phyloP scores from a whole-genome alignment of 2,113 vertebrate genomes.

The Rhinoderma darwinii region DNA sequence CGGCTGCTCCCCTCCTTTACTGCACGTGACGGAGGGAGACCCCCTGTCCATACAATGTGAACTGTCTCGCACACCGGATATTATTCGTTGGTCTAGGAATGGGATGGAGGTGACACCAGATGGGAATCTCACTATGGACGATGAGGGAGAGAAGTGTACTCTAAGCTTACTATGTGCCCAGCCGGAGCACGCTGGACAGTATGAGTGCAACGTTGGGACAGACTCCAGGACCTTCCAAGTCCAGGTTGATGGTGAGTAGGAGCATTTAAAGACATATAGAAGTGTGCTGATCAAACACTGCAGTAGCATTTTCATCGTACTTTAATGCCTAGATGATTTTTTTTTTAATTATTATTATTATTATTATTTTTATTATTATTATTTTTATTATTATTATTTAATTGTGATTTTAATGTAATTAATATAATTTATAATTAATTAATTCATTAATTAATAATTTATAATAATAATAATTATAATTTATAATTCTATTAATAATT shows the following conservation, averaged over 20 bases:
- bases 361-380: background rate
- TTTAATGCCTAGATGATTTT: background rate
- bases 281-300: background rate
- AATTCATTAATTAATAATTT: too few relatives aligned
- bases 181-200: slow-evolving; percentile 76
- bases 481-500: too few relatives aligned
- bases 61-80: slow-evolving; percentile 74
- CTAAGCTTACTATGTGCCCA: slow-evolving; percentile 75
- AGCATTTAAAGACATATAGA: background rate
- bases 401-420: background rate
- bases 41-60: slow-evolving; percentile 73
- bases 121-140: slow-evolving; percentile 72
- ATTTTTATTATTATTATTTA: background rate
- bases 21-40: slow-evolving; percentile 69
- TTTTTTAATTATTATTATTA: background rate
- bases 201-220: slow-evolving; percentile 83
- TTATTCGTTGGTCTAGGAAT: slow-evolving; percentile 83
- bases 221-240: slow-evolving; percentile 80
- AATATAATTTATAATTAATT: too few relatives aligned
- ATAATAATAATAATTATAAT: too few relatives aligned
- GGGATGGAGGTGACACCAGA: slow-evolving; percentile 80
- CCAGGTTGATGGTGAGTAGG: slow-evolving; percentile 82
- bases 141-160: slow-evolving; percentile 73
- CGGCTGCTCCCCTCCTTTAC: slow-evolving; percentile 57
- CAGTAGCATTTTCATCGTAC: background rate